These are phyloP conservation scores for Sebastes nivosus DNA, from an alignment of 2,797 vertebrate genomes.

Conservation along the genomic window DNA sequence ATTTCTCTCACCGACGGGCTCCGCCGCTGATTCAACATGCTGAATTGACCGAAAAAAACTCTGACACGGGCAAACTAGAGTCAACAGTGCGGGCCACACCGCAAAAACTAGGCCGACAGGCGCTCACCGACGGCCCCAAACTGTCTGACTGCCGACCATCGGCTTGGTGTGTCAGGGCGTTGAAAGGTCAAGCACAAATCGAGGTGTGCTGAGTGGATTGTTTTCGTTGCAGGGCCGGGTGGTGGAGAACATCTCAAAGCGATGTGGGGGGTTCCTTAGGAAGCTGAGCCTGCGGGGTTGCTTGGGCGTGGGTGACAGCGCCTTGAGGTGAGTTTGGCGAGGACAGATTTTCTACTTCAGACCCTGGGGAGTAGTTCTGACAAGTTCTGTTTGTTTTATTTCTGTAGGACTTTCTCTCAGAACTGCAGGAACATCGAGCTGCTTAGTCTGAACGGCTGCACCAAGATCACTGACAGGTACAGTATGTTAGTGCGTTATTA, in stretches of 20 bases:
- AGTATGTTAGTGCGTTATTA: conserved; percentile 32
- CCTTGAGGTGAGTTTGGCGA: conserved; percentile 85
- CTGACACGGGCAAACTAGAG: too few species aligned
- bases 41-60: too few species aligned
- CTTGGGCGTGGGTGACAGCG: conserved; percentile 94
- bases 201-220: not conserved
- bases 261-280: conserved; percentile 95
- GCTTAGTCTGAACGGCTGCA: conserved; percentile 95
- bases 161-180: too few species aligned
- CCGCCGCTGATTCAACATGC: too few species aligned
- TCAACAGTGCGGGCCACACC: too few species aligned
- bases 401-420: conserved; percentile 92
- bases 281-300: conserved; percentile 96
- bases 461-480: conserved; percentile 97
- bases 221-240: conserved; percentile 88
- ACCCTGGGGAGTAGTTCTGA: not conserved
- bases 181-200: not conserved
- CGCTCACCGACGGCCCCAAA: too few species aligned
- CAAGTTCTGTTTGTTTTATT: conserved; percentile 16
- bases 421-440: conserved; percentile 99
- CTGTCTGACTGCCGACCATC: too few species aligned
- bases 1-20: too few species aligned
- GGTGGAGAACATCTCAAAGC: conserved; percentile 98
- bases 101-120: too few species aligned
- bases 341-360: not conserved